Evolutionary conservation across 2,113 vertebrate genomes (phyloP), one percentile per base, ranked within the genome.

Genomic region (Colossoma macropomum): DNA sequence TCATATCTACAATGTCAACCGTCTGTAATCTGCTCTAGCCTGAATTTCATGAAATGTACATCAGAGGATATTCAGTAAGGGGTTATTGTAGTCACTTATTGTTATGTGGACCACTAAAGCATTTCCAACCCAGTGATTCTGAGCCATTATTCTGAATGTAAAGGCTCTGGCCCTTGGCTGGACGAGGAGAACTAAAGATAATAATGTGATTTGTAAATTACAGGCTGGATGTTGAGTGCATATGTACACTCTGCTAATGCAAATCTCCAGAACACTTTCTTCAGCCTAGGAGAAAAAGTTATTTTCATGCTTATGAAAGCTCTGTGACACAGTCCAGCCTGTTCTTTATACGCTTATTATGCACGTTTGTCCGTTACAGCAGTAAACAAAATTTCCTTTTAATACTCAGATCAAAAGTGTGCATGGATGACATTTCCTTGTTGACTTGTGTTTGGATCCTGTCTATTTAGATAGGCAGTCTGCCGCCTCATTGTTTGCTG

Each of bases 201-300:
- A 84, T 77, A 81, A 77, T 38, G 34, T 81, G 63, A 81, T 77
- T 71, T 77, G 81, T 80, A 83, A 80, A 83, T 76, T 59, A 81
- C 59, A 70, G 71, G 50, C 45, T 68, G 63, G 52, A 69, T 41
- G 62, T 77, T 19, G 52, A 69, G 30, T n/a, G 65, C 69, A 34
- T 56, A 30, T 70, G 70, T 59, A 70, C 17, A 72, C 10, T 32
- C 70, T 81, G 70, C 73, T 63, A 81, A 81, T 74, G 70, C 59
- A 75, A 82, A 82, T 75, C 80, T 62, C 48, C 34, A 54, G 27
- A 66, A 17, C 13, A 28, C 63, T 66, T 28, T 66, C 1, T 66
- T 12, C 63, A 75, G 60, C 60, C 80, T 66, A 45, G 45, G 32
- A 81, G 72, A 54, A 75, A 75, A 82, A 66, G 71, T 75, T 45